These are phyloP conservation scores for Nezara viridula DNA, from an alignment of 2,888 invertebrate species.

Conservation along the genomic window DNA sequence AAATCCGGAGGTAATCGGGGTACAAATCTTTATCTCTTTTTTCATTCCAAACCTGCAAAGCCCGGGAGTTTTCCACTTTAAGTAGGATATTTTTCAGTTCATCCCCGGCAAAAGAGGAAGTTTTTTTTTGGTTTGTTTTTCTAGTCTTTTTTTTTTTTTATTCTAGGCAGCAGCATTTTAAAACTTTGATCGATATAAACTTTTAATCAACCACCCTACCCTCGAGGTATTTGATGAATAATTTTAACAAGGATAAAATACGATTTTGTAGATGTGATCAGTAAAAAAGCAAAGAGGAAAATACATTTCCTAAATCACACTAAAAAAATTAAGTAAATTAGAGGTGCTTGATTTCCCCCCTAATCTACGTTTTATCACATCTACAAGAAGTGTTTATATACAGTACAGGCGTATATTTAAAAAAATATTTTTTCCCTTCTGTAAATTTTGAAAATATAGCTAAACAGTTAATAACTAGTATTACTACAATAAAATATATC, in stretches of 20 bases:
- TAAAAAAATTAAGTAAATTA: no score
- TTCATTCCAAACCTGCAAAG: slow-evolving; percentile 1
- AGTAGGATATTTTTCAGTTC: slow-evolving; percentile 40
- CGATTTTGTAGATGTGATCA: no score
- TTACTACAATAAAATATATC: no score
- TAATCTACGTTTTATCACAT: no score
- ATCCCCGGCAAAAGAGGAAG: not conserved
- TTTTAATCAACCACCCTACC: not conserved
- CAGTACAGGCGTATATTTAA: no score
- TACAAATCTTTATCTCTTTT: slow-evolving; percentile 21
- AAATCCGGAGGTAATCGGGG: slow-evolving; percentile 10
- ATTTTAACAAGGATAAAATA: not conserved
- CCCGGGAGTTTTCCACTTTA: slow-evolving; percentile 27
- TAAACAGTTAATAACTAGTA: no score
- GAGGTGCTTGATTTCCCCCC: no score
- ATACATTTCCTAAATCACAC: no score
- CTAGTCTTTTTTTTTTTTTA: not conserved
- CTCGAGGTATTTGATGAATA: not conserved
- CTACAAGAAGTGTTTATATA: no score
- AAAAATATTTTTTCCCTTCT: no score
- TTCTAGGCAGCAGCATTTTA: not conserved
- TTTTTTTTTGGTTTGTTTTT: not conserved
- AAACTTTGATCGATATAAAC: not conserved
- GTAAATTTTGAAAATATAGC: no score
- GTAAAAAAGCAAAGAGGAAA: no score